Percentiles rank a stretch among this genome's conserved stretches.
Conservation (phyloP, 2,888 invertebrate species). For the Athalia rosae region DNA sequence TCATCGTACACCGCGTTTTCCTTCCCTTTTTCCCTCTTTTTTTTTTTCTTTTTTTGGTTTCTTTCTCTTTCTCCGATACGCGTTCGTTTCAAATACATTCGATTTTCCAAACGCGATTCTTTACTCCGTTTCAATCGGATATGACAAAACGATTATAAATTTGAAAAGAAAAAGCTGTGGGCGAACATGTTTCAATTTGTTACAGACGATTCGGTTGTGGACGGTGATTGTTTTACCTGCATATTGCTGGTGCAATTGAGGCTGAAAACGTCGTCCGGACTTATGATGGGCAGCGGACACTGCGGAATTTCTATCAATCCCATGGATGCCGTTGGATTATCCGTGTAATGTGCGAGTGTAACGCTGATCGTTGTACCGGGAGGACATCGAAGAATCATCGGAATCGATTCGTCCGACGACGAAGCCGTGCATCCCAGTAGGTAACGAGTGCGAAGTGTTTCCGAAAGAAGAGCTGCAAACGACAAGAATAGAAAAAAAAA, state of each 20-base stretch:
- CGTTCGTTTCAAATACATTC: too few species aligned
- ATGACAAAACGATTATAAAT: not conserved
- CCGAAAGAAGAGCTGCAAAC: slow-evolving; percentile 85
- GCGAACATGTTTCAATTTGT: not conserved
- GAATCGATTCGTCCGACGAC: slow-evolving; percentile 61
- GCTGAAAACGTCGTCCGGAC: slow-evolving; percentile 26
- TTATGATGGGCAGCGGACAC: slow-evolving; percentile 37
- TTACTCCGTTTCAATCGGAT: too few species aligned
- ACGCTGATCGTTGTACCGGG: slow-evolving; percentile 91
- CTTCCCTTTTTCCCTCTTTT: not conserved
- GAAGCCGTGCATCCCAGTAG: slow-evolving; percentile 86
- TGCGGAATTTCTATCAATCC: slow-evolving; percentile 32
- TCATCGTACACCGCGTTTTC: not conserved
- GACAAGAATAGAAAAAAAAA: not conserved
- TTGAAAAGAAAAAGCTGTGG: not conserved
- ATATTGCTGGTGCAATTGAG: slow-evolving; percentile 40
- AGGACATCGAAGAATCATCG: slow-evolving; percentile 88
- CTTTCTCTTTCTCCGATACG: too few species aligned
- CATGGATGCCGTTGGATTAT: slow-evolving; percentile 32
- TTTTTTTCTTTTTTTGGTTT: too few species aligned
- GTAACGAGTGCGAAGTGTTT: slow-evolving; percentile 90
- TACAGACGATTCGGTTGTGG: not conserved
- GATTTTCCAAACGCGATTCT: too few species aligned
- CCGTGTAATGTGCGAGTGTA: slow-evolving; percentile 77
- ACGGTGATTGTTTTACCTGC: slow-evolving; percentile 13